Evolutionary conservation across 1,140 invertebrate genomes (phyloP).

Genomic region (Calephelis virginiensis): DNA sequence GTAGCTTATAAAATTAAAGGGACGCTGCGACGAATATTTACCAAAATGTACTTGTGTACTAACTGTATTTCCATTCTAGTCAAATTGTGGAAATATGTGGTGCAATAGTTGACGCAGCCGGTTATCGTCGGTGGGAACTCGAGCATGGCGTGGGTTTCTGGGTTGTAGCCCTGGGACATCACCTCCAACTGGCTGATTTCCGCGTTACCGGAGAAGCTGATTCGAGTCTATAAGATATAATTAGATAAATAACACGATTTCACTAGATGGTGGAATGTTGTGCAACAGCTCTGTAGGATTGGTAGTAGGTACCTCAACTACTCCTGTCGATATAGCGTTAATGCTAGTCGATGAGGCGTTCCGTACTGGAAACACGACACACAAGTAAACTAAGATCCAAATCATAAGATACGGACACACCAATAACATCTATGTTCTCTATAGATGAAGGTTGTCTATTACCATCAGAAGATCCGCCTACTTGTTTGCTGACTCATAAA

Average conservation of each 20-base stretch:
- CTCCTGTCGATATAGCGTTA: too few relatives aligned
- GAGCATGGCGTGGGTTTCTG: slow-evolving; percentile 54
- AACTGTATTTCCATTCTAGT: slow-evolving; percentile 70
- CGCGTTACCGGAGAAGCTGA: slow-evolving; percentile 54
- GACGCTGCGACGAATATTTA: too few relatives aligned
- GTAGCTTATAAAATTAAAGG: too few relatives aligned
- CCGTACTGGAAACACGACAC: too few relatives aligned
- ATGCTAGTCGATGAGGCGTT: too few relatives aligned
- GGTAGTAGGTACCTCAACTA: background rate
- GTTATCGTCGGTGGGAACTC: slow-evolving; percentile 67
- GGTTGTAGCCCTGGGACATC: slow-evolving; percentile 62
- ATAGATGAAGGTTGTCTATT: too few relatives aligned
- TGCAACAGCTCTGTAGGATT: too few relatives aligned
- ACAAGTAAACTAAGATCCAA: too few relatives aligned
- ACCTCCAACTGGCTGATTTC: slow-evolving; percentile 58
- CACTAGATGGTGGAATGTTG: background rate
- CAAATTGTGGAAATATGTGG: slow-evolving; percentile 59
- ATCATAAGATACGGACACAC: too few relatives aligned
- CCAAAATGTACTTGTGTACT: slow-evolving; percentile 20
- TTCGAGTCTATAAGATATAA: slow-evolving; percentile 40
- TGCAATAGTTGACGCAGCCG: slow-evolving; percentile 59
- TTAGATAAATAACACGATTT: background rate
- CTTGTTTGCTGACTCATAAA: too few relatives aligned
- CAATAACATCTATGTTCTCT: too few relatives aligned
- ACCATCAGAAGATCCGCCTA: too few relatives aligned